Conservation (phyloP, 2,888 invertebrate genomes). For the Drosophila leonis region DNA sequence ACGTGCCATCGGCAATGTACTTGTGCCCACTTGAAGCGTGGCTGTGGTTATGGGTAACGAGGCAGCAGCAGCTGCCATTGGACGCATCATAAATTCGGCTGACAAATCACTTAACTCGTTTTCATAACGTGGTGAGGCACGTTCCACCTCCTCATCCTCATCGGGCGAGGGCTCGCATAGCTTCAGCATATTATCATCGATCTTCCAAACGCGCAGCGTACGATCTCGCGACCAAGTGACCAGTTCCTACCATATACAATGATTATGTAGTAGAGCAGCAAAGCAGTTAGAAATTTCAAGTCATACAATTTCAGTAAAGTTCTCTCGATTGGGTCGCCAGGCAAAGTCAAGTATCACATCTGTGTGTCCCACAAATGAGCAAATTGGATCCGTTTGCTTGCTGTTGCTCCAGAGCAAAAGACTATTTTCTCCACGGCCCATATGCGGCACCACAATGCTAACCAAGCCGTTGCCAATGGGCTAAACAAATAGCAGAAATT, state of each 20-base stretch:
- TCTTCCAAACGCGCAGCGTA: slow-evolving; percentile 95
- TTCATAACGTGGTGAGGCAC: slow-evolving; percentile 69
- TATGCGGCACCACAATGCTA: slow-evolving; percentile 96
- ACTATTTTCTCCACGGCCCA: slow-evolving; percentile 94
- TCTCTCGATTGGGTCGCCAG: slow-evolving; percentile 91
- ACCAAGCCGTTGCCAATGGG: slow-evolving; percentile 97
- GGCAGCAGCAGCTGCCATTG: slow-evolving; percentile 57
- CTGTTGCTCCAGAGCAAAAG: slow-evolving; percentile 91
- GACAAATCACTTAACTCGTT: slow-evolving; percentile 77
- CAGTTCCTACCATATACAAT: slow-evolving; percentile 87
- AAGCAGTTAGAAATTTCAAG: background rate
- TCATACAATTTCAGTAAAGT: slow-evolving; percentile 82
- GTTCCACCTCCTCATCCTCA: slow-evolving; percentile 57
- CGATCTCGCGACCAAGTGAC: slow-evolving; percentile 98
- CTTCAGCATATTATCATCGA: slow-evolving; percentile 94
- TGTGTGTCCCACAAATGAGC: slow-evolving; percentile 96
- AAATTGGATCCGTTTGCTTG: slow-evolving; percentile 90
- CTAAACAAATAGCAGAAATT: slow-evolving; percentile 78
- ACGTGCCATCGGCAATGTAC: slow-evolving; percentile 82
- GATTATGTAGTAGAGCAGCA: too few relatives aligned
- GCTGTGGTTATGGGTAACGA: slow-evolving; percentile 69
- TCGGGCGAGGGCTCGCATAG: slow-evolving; percentile 87
- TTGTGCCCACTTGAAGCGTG: slow-evolving; percentile 48
- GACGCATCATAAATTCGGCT: slow-evolving; percentile 71
- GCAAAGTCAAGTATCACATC: slow-evolving; percentile 98